Conservation (phyloP, 2,113 vertebrate species). For the Neogale vison region DNA sequence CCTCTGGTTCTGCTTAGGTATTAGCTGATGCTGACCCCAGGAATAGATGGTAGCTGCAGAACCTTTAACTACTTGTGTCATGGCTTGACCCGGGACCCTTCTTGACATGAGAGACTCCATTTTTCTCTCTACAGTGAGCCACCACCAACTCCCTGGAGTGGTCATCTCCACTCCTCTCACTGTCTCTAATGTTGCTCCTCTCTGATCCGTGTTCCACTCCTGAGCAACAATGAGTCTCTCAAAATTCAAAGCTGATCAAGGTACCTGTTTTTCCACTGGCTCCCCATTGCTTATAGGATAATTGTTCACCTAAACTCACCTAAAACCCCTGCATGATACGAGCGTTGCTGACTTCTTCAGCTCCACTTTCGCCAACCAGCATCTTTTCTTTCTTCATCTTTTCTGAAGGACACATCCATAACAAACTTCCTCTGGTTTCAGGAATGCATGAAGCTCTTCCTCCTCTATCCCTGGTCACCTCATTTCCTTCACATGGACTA, state of each 20-base stretch:
- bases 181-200: neutral
- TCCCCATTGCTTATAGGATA: neutral
- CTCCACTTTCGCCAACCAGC: neutral
- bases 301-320: neutral
- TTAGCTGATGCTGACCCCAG: neutral
- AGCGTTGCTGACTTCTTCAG: neutral
- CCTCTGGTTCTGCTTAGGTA: neutral
- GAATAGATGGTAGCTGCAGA: neutral
- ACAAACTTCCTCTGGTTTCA: neutral
- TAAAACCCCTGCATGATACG: accelerated
- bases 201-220: neutral
- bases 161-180: neutral
- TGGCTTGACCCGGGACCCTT: neutral
- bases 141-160: too few relatives aligned
- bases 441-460: neutral
- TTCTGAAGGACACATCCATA: neutral
- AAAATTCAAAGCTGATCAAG: neutral
- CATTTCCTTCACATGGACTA: neutral
- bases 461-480: neutral
- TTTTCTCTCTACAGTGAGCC: neutral
- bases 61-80: neutral
- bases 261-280: neutral
- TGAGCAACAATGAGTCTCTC: neutral
- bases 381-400: too few relatives aligned
- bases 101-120: neutral